phyloP scores from a whole-genome alignment of 2,797 vertebrate genomes.

The Spinus pinus region DNA sequence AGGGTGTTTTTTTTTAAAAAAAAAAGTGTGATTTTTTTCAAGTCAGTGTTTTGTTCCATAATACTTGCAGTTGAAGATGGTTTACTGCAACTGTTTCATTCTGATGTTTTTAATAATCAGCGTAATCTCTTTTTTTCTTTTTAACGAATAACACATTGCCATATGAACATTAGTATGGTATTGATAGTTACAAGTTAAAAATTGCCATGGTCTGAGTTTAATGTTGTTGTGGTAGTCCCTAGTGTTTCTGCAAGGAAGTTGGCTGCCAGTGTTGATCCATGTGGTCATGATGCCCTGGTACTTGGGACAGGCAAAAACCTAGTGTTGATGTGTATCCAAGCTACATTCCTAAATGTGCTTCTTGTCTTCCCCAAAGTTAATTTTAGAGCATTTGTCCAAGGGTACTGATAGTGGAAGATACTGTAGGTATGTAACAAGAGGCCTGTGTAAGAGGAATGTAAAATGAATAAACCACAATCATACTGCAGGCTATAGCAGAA shows the following conservation, averaged over 20 bases:
- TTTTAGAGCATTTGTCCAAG: neutral
- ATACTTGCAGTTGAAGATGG: neutral
- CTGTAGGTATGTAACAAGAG: neutral
- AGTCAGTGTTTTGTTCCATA: neutral
- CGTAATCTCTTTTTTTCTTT: neutral
- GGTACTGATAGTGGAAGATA: neutral
- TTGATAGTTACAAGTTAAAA: neutral
- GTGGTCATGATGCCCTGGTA: neutral
- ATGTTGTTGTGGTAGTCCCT: neutral
- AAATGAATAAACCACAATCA: neutral
- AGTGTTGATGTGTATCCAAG: neutral
- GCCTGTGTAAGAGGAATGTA: neutral
- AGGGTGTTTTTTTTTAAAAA: accelerated
- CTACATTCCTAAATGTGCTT: neutral
- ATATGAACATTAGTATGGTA: neutral
- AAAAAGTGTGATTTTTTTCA: neutral
- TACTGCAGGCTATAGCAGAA: neutral
- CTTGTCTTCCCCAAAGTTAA: neutral
- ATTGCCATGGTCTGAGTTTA: neutral
- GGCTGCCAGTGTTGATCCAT: accelerated
- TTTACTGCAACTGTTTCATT: neutral
- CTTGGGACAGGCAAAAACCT: neutral
- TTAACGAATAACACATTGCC: neutral
- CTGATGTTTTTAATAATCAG: neutral
- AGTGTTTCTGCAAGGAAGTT: neutral